These are phyloP conservation scores for Cerceris rybyensis DNA, from an alignment of 2,888 invertebrate genomes.

Conservation along the genomic window DNA sequence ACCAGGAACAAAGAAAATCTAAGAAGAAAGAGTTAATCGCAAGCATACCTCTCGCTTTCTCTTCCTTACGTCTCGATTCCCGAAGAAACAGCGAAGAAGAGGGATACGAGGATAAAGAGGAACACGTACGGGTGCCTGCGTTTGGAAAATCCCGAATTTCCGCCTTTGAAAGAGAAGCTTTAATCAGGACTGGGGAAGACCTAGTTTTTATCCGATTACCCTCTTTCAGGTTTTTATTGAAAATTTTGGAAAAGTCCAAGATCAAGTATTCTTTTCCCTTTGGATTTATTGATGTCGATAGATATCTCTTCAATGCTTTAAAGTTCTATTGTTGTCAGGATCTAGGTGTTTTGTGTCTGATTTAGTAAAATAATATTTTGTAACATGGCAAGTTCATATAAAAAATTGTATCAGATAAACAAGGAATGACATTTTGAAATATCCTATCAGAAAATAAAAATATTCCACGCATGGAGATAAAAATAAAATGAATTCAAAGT, in stretches of 20 bases:
- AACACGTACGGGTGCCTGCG: constrained; percentile 9
- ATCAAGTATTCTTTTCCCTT: constrained; percentile 35
- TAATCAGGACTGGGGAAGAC: constrained; percentile 69
- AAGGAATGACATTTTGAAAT: too few species aligned
- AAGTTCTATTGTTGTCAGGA: background rate
- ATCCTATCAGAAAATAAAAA: too few species aligned
- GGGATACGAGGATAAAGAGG: constrained; percentile 10
- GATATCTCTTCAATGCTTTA: background rate
- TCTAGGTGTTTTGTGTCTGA: too few species aligned
- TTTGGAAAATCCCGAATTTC: constrained; percentile 45
- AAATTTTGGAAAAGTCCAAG: constrained; percentile 24
- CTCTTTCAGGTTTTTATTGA: constrained; percentile 21
- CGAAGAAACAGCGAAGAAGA: background rate
- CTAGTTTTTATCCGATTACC: constrained; percentile 64
- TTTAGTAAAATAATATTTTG: too few species aligned
- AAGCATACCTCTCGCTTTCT: constrained; percentile 18
- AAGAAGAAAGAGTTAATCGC: constrained; percentile 57
- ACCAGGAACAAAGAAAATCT: constrained; percentile 48
- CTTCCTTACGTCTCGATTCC: background rate
- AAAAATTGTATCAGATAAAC: too few species aligned
- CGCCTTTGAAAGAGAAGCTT: constrained; percentile 57
- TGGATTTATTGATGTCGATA: background rate
- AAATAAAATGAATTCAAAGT: too few species aligned
- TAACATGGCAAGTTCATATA: too few species aligned
- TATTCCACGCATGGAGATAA: too few species aligned